A percentile compares a stretch with the other conserved stretches of the same genome.
phyloP scores from a whole-genome alignment of 2,113 vertebrate species.

The Campylorhamphus procurvoides region DNA sequence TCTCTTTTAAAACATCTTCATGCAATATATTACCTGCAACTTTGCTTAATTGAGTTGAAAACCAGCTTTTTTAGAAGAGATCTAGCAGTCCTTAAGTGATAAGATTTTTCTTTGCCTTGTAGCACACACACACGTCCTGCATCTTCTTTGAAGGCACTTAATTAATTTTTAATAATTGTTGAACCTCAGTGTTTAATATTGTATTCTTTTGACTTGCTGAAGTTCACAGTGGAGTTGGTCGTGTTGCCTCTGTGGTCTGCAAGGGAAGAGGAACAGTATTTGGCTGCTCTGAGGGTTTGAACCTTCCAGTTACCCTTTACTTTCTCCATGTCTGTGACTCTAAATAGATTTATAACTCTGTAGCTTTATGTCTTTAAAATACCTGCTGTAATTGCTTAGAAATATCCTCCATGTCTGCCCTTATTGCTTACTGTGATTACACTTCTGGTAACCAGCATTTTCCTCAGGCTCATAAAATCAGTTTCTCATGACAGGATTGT shows the following conservation, averaged over 20 bases:
- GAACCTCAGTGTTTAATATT: not conserved
- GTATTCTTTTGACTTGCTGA: not conserved
- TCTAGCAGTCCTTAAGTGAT: not conserved
- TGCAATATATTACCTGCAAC: not conserved
- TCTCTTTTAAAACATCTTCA: not conserved
- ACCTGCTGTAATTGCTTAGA: constrained; percentile 50
- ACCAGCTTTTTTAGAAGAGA: not conserved
- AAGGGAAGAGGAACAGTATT: not conserved
- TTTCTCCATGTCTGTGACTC: not conserved
- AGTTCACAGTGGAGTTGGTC: not conserved
- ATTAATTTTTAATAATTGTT: not conserved
- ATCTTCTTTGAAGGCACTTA: not conserved
- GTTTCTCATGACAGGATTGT: constrained; percentile 31
- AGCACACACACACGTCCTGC: not conserved
- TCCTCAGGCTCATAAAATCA: constrained; percentile 43
- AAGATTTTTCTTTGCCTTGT: not conserved
- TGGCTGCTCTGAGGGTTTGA: not conserved
- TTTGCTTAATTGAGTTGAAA: not conserved
- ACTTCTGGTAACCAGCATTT: constrained; percentile 51
- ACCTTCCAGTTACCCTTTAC: not conserved
- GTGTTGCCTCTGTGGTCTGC: not conserved
- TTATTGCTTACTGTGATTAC: constrained; percentile 39
- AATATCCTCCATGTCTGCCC: constrained; percentile 40
- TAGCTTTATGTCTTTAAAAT: constrained; percentile 48
- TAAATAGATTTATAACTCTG: constrained; percentile 34